phyloP scores from a whole-genome alignment of 2,888 invertebrate genomes.

The Pachliopta kotzebuea region DNA sequence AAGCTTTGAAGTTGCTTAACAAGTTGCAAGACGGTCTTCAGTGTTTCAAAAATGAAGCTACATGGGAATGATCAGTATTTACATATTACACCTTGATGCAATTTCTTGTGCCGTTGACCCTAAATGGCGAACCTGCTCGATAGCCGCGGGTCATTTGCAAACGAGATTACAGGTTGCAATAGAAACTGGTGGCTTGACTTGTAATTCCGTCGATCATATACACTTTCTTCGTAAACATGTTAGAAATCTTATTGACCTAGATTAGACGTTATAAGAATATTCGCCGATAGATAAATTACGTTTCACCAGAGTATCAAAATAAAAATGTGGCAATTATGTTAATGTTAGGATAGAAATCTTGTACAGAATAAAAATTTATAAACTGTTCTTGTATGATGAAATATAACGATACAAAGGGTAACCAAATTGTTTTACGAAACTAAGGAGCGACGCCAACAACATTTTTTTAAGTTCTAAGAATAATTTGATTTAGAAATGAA shows the following conservation, averaged over 20 bases:
- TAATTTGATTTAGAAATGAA: no score
- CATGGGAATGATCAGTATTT: conserved; percentile 26
- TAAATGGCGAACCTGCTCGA: conserved; percentile 55
- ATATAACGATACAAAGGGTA: no score
- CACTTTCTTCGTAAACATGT: conserved; percentile 35
- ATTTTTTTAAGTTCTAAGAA: no score
- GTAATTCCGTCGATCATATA: conserved; percentile 42
- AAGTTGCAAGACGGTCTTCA: conserved; percentile 28
- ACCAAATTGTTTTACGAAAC: no score
- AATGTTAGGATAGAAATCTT: not conserved
- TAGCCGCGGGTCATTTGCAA: conserved; percentile 56
- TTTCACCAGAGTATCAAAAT: not conserved
- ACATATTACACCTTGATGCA: conserved; percentile 43
- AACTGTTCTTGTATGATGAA: no score
- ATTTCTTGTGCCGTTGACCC: conserved; percentile 63
- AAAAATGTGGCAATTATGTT: not conserved
- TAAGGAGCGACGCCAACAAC: no score
- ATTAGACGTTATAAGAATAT: conserved; percentile 2
- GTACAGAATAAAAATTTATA: no score
- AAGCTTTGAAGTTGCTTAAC: conserved; percentile 25
- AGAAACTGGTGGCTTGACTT: conserved; percentile 43
- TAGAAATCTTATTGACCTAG: conserved; percentile 29
- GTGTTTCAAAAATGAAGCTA: conserved; percentile 28
- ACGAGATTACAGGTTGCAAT: conserved; percentile 50
- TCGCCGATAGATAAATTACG: not conserved